A percentile compares a stretch with the other conserved stretches of the same genome.
phyloP scores from a whole-genome alignment of 2,888 invertebrate genomes.

The Lepas anatifera region DNA sequence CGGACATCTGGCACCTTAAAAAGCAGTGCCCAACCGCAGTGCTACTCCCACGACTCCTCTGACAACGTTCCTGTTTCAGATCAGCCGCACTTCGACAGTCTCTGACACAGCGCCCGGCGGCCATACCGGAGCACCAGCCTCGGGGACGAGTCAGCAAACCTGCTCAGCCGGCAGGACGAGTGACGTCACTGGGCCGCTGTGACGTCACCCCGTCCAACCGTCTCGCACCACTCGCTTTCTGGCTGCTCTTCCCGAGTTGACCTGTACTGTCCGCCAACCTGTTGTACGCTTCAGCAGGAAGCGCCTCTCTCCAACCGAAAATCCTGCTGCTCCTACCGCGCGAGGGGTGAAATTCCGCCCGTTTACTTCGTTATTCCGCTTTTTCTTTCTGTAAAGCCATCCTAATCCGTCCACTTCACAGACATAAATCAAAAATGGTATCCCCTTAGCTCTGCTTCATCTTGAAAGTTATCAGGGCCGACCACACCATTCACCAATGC shows the following conservation, averaged over 20 bases:
- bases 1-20: too few species aligned
- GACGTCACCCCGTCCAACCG: too few species aligned
- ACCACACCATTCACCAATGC: too few species aligned
- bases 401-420: too few species aligned
- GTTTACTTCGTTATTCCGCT: too few species aligned
- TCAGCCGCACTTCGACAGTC: not conserved
- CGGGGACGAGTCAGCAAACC: not conserved
- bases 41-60: too few species aligned
- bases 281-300: too few species aligned
- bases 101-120: constrained; percentile 7
- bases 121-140: not conserved
- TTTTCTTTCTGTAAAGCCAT: too few species aligned
- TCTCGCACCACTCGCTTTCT: not conserved
- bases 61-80: not conserved
- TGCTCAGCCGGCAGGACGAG: constrained; percentile 1
- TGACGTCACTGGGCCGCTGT: not conserved
- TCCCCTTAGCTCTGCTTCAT: too few species aligned
- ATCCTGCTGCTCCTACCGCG: not conserved
- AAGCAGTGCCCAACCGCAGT: not conserved
- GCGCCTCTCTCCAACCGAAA: not conserved
- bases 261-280: not conserved
- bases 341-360: too few species aligned
- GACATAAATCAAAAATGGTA: too few species aligned
- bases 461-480: too few species aligned
- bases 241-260: not conserved